Percentiles rank a stretch among this genome's conserved stretches.
Evolutionary conservation across 1,140 invertebrate species (phyloP).

Genomic region (Bicyclus anynana): DNA sequence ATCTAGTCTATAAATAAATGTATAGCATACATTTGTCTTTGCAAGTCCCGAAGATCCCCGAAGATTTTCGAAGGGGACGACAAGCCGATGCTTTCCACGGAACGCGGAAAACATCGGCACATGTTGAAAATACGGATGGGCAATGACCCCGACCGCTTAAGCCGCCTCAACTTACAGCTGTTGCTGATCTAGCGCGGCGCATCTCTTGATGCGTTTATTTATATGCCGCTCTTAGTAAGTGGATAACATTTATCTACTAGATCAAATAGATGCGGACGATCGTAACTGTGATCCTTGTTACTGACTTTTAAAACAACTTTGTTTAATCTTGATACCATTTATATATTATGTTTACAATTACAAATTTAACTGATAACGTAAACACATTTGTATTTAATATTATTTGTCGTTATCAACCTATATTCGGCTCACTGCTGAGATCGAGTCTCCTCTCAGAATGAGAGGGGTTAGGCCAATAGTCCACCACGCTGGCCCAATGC

Average conservation of each 20-base stretch:
- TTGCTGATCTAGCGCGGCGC: conserved; percentile 63
- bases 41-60: conserved; percentile 43
- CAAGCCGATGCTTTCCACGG: conserved; percentile 66
- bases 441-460: too few relatives aligned
- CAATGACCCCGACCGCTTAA: conserved; percentile 69
- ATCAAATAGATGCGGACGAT: conserved; percentile 6
- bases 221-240: conserved; percentile 34
- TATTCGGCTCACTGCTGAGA: too few relatives aligned
- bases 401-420: too few relatives aligned
- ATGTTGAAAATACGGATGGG: conserved; percentile 74
- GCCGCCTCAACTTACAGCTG: conserved; percentile 66
- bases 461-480: too few relatives aligned
- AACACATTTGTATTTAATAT: too few relatives aligned
- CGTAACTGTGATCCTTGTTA: too few relatives aligned
- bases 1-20: neutral
- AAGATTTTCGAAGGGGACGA: conserved; percentile 65
- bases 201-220: conserved; percentile 62
- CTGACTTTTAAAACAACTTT: too few relatives aligned
- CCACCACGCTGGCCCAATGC: too few relatives aligned
- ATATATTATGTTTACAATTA: too few relatives aligned
- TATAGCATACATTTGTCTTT: conserved; percentile 33
- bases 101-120: conserved; percentile 74
- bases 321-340: too few relatives aligned
- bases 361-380: too few relatives aligned
- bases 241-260: conserved; percentile 30